phyloP scores from a whole-genome alignment of 2,888 invertebrate genomes.

The Ornithoptera priamus region DNA sequence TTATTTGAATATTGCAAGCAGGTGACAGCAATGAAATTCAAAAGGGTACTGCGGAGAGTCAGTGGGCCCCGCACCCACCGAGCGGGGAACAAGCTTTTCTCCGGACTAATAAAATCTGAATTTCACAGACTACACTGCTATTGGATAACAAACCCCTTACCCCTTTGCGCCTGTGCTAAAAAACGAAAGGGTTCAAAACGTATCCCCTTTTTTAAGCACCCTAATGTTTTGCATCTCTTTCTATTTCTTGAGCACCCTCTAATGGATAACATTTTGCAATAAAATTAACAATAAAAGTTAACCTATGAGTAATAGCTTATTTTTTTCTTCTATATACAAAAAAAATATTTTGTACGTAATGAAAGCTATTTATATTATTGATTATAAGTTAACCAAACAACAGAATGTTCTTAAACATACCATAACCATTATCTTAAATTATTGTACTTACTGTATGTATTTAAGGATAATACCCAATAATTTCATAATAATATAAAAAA shows the following conservation, averaged over 20 bases:
- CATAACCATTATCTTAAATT: not conserved
- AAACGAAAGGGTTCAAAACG: conserved; percentile 73
- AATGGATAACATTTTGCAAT: not conserved
- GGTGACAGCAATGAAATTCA: conserved; percentile 47
- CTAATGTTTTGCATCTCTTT: conserved; percentile 54
- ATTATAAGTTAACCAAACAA: not conserved
- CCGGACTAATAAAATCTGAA: conserved; percentile 67
- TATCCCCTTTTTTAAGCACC: conserved; percentile 68
- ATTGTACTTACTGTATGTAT: not conserved
- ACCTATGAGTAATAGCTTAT: not conserved
- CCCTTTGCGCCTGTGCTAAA: conserved; percentile 78
- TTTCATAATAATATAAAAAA: not conserved
- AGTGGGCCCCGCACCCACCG: conserved; percentile 47
- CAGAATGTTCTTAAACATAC: not conserved
- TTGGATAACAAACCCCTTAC: conserved; percentile 67
- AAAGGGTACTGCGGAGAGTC: conserved; percentile 53
- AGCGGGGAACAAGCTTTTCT: conserved; percentile 44
- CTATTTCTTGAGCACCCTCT: conserved; percentile 17
- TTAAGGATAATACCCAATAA: not conserved
- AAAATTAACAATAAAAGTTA: not conserved
- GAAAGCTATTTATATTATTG: not conserved
- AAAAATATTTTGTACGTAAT: no score
- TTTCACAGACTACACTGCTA: conserved; percentile 56
- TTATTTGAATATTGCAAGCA: conserved; percentile 43
- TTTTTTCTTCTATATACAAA: no score